phyloP scores from a whole-genome alignment of 2,888 invertebrate genomes.

The Alsophila aescularia region DNA sequence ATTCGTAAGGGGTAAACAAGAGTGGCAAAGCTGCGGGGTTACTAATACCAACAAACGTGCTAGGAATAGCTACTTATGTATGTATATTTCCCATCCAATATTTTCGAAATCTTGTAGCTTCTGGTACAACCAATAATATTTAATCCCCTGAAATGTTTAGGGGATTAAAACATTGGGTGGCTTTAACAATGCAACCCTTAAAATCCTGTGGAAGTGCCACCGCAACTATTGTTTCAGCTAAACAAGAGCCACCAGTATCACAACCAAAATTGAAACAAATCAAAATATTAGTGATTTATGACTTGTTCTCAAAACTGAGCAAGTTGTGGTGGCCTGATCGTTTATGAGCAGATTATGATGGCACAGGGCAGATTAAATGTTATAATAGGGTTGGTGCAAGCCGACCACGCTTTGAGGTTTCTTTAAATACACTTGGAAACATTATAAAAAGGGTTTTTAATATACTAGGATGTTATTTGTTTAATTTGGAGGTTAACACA shows the following conservation, averaged over 20 bases:
- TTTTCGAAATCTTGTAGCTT: neutral
- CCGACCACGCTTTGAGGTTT: too few species aligned
- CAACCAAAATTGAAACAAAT: neutral
- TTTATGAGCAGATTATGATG: neutral
- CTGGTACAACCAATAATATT: slow-evolving; percentile 9
- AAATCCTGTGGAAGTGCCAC: slow-evolving; percentile 32
- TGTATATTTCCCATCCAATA: too few species aligned
- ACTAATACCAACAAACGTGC: too few species aligned
- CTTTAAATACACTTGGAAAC: too few species aligned
- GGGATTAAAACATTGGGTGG: neutral
- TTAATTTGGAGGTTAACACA: too few species aligned
- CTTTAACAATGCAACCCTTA: slow-evolving; percentile 3
- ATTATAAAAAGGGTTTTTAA: too few species aligned
- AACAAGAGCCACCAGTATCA: neutral
- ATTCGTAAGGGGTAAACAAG: too few species aligned
- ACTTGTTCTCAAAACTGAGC: slow-evolving; percentile 9
- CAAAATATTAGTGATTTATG: slow-evolving; percentile 29
- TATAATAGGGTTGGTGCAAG: neutral
- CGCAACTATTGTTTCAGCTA: slow-evolving; percentile 24
- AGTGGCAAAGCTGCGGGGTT: too few species aligned
- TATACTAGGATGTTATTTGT: too few species aligned
- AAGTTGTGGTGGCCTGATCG: neutral
- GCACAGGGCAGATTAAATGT: neutral
- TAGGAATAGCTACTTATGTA: too few species aligned
- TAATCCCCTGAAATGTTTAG: neutral